phyloP scores from a whole-genome alignment of 2,797 vertebrate species.

The Sebastes dallii region DNA sequence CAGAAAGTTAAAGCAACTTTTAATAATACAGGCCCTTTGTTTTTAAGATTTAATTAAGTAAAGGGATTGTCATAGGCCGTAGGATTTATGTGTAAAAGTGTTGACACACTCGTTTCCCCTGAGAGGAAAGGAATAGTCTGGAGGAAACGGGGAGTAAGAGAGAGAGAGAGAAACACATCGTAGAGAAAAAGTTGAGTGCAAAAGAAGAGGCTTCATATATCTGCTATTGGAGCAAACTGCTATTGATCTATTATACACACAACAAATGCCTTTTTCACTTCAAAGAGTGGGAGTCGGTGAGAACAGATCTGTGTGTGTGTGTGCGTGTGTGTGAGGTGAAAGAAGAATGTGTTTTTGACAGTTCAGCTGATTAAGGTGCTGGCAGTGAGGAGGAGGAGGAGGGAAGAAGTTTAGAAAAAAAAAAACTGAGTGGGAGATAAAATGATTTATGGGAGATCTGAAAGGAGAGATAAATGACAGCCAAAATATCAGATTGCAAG shows the following conservation, averaged over 20 bases:
- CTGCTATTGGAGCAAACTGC: slow-evolving; percentile 53
- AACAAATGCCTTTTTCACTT: slow-evolving; percentile 61
- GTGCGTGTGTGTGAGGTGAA: slow-evolving; percentile 41
- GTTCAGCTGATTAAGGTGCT: slow-evolving; percentile 77
- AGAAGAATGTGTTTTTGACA: slow-evolving; percentile 74
- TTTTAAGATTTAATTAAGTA: not conserved
- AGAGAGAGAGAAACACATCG: not conserved
- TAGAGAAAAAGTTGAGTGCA: slow-evolving; percentile 27
- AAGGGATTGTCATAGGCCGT: not conserved
- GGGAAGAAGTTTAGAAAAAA: slow-evolving; percentile 38
- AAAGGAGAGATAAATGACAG: slow-evolving; percentile 72
- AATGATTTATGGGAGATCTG: slow-evolving; percentile 78
- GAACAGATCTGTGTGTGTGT: slow-evolving; percentile 34
- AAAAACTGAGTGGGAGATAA: slow-evolving; percentile 65
- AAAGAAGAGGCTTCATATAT: slow-evolving; percentile 43
- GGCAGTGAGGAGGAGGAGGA: slow-evolving; percentile 43
- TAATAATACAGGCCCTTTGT: not conserved
- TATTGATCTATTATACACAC: slow-evolving; percentile 69
- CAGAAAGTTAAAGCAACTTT: not conserved
- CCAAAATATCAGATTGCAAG: slow-evolving; percentile 71
- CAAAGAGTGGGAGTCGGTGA: slow-evolving; percentile 58
- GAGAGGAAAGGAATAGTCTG: not conserved
- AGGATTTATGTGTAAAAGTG: not conserved
- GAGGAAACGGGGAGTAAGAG: not conserved
- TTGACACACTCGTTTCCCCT: not conserved